Conservation (phyloP, 2,113 vertebrate genomes). For the Lota lota region DNA sequence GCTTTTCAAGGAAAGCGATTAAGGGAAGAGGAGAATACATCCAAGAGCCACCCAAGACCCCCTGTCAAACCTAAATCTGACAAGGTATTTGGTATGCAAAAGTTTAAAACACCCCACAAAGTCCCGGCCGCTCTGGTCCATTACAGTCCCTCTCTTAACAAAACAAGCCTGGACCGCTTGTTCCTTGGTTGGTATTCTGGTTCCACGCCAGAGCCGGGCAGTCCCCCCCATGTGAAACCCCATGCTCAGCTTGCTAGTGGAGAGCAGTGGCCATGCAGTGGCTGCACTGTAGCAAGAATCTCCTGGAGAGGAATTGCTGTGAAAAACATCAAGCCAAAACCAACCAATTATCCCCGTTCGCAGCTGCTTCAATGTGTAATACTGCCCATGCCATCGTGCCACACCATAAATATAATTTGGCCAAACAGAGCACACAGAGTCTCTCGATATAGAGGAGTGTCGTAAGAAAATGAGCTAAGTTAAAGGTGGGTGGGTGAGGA, state of each 20-base stretch:
- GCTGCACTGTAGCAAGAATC: slow-evolving; percentile 11
- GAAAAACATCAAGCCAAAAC: no score
- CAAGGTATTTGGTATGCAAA: slow-evolving; percentile 37
- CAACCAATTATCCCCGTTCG: slow-evolving; percentile 11
- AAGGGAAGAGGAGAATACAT: neutral
- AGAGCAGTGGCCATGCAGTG: slow-evolving; percentile 53
- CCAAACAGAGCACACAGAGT: slow-evolving; percentile 35
- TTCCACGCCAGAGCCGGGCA: slow-evolving; percentile 25
- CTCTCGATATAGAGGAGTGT: slow-evolving; percentile 40
- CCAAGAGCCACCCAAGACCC: slow-evolving; percentile 35
- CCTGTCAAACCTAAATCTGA: slow-evolving; percentile 29
- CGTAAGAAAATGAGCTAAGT: neutral
- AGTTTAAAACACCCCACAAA: slow-evolving; percentile 15
- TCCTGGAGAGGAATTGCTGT: neutral
- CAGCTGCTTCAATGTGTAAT: slow-evolving; percentile 44
- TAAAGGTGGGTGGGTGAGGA: slow-evolving; percentile 22
- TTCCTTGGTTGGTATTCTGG: slow-evolving; percentile 14
- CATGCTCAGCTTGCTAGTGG: slow-evolving; percentile 45
- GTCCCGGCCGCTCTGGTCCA: neutral
- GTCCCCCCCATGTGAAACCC: slow-evolving; percentile 46
- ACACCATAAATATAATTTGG: slow-evolving; percentile 19
- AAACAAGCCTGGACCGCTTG: slow-evolving; percentile 20
- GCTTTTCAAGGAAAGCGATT: slow-evolving; percentile 28
- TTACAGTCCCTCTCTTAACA: neutral
- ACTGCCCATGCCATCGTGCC: slow-evolving; percentile 44